Evolutionary conservation across 2,113 vertebrate species (phyloP).

Genomic region (Macquaria australasica): DNA sequence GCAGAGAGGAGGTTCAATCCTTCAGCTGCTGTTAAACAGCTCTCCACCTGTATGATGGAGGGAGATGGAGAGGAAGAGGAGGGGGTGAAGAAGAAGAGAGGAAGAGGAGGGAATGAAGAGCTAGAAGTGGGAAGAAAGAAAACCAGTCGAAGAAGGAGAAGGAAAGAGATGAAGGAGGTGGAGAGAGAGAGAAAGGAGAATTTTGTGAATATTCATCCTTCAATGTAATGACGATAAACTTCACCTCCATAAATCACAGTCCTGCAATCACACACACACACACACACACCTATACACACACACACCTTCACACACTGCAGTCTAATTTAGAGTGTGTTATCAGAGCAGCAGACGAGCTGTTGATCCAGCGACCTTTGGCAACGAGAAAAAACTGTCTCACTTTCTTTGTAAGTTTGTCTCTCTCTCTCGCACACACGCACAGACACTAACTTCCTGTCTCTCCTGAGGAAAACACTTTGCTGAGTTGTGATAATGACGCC

Average conservation of each 20-base stretch:
- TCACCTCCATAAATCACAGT: conserved; percentile 68
- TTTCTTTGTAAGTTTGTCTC: not conserved
- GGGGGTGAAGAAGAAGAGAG: not conserved
- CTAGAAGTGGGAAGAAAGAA: not conserved
- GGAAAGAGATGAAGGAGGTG: not conserved
- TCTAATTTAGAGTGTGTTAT: conserved; percentile 53
- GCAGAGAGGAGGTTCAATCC: conserved; percentile 49
- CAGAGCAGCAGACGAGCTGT: conserved; percentile 45
- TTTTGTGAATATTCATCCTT: conserved; percentile 63
- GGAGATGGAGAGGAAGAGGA: not conserved
- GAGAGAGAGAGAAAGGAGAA: not conserved
- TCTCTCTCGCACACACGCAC: not conserved
- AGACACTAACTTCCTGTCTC: conserved; percentile 12
- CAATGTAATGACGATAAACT: conserved; percentile 46
- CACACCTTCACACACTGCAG: conserved; percentile 24
- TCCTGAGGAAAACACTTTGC: conserved; percentile 44
- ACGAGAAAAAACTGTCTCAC: conserved; percentile 35
- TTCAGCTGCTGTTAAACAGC: conserved; percentile 45
- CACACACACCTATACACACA: conserved; percentile 28
- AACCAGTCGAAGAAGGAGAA: not conserved
- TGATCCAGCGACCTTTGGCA: conserved; percentile 58
- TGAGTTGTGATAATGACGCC: conserved; percentile 46
- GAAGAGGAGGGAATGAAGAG: not conserved
- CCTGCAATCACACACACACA: conserved; percentile 28
- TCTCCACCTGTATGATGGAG: conserved; percentile 37